Evolutionary conservation across 92 coral and sea anemone genomes (phyloP).

Genomic region (Palythoa heliodiscus): DNA sequence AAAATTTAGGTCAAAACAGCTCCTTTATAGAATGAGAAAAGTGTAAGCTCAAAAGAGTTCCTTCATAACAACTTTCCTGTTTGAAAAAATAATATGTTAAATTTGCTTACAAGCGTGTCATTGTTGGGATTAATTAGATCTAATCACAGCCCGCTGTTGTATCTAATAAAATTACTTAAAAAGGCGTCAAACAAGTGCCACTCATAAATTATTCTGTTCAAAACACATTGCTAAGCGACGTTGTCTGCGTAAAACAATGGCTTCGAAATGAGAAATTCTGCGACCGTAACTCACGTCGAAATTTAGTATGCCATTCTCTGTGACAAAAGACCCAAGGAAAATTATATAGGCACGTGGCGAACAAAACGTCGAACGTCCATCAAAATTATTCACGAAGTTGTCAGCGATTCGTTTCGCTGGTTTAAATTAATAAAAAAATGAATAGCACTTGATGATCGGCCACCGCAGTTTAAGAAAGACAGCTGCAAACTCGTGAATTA

Average conservation of each 20-base stretch:
- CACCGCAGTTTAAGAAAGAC: slow-evolving; percentile 63
- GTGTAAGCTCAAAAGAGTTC: not conserved
- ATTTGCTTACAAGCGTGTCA: slow-evolving; percentile 47
- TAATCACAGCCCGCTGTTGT: slow-evolving; percentile 75
- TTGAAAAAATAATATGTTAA: not conserved
- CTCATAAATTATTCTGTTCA: slow-evolving; percentile 68
- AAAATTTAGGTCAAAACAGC: slow-evolving; percentile 32
- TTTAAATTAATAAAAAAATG: slow-evolving; percentile 70
- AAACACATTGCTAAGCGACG: slow-evolving; percentile 47
- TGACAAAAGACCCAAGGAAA: slow-evolving; percentile 3
- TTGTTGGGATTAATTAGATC: slow-evolving; percentile 61
- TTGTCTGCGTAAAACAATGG: slow-evolving; percentile 24
- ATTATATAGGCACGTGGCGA: slow-evolving; percentile 12
- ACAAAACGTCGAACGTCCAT: not conserved
- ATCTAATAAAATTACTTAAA: slow-evolving; percentile 81
- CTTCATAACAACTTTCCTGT: not conserved
- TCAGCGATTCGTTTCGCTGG: slow-evolving; percentile 64
- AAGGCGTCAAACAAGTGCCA: slow-evolving; percentile 76
- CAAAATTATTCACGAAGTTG: slow-evolving; percentile 29
- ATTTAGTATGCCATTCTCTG: slow-evolving; percentile 13
- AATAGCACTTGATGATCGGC: slow-evolving; percentile 68
- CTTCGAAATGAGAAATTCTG: slow-evolving; percentile 3
- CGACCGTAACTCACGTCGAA: not conserved
- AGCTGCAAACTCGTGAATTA: slow-evolving; percentile 46
- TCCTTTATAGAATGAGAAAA: not conserved